Base-by-base conservation (phyloP, 2,113 vertebrate genomes). In the Brachionichthys hirsutus region DNA sequence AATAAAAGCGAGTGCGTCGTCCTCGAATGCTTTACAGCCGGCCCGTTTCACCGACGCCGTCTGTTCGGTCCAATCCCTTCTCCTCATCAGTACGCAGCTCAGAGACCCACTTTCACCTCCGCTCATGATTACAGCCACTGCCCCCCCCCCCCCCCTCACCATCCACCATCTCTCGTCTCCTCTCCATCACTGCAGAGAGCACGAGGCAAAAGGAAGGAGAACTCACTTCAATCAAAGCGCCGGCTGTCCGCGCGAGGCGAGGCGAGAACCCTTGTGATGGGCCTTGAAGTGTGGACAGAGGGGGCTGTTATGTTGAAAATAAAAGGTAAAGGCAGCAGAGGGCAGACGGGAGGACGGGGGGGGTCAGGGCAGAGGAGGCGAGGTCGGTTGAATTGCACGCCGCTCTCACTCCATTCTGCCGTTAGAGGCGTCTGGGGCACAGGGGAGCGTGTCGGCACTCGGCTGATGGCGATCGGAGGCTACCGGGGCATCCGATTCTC, bases 221-320 rank as follows among this genome's bases (percentile, higher is more conserved):
- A 34, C 42, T 64, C 63, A 48, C 70, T 78, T 62, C 55, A 77
- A 61, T 81, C 72, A 83, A 54, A 47, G 16, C 34, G 41, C 15
- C 53, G 20, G 44, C 47, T 51, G 35, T 18, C 52, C 9, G 17
- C 13, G 20, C 18, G 36, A 62, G 50, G 58, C 30, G 30, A 16
- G 51, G 56, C 46, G 41, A 57, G 30, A 75, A 54, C 50, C 14
- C 45, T 13, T 14, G 19, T 36, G 54, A 50, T n/a, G 6, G 35
- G 9, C 44, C 42, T 50, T 2, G 24, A 66, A 75, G 17, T 14
- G 50, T 36, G 15, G 60, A 49, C 3, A 20, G 59, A 72, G 45
- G 67, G 36, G 42, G 60, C 16, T 15, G 13, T 52, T 59, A 20
- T 49, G 35, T 40, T 11, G 17, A 42, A 11, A 18, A 49, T 60